These are phyloP conservation scores for Dasyurus viverrinus DNA, from an alignment of 2,113 vertebrate species.

Conservation along the genomic window DNA sequence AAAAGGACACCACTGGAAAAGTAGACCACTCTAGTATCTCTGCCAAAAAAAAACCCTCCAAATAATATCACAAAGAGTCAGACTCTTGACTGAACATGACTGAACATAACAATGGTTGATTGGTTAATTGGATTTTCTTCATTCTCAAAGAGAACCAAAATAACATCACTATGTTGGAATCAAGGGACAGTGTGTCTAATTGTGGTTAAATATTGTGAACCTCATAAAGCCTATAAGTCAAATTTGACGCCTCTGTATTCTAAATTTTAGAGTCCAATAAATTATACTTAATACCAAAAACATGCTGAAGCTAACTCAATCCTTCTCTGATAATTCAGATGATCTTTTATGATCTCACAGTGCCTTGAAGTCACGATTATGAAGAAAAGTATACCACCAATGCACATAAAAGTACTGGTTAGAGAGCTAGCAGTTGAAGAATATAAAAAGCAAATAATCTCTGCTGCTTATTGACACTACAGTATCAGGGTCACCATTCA, in stretches of 20 bases:
- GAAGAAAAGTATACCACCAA: constrained; percentile 23
- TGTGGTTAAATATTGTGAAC: too few species aligned
- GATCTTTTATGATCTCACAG: constrained; percentile 24
- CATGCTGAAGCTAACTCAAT: constrained; percentile 11
- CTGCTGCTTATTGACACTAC: constrained; percentile 53
- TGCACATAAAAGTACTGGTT: constrained; percentile 23
- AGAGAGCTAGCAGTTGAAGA: constrained; percentile 59
- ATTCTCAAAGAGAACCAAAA: too few species aligned
- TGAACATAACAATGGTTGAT: too few species aligned
- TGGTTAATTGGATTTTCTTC: too few species aligned
- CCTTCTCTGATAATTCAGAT: constrained; percentile 46
- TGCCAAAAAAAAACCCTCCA: too few species aligned
- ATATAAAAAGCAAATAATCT: constrained; percentile 60
- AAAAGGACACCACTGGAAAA: too few species aligned
- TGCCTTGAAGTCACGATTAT: constrained; percentile 45
- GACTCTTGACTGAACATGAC: too few species aligned
- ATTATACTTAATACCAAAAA: constrained; percentile 25
- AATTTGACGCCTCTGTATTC: neutral
- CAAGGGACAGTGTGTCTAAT: too few species aligned
- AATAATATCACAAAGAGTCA: too few species aligned
- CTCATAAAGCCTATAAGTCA: neutral
- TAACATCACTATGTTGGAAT: too few species aligned
- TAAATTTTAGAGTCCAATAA: constrained; percentile 26
- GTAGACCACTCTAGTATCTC: too few species aligned
- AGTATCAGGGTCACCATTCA: neutral